These are phyloP conservation scores for Cantharis flavilabris DNA, from an alignment of 2,888 invertebrate genomes.

Conservation along the genomic window DNA sequence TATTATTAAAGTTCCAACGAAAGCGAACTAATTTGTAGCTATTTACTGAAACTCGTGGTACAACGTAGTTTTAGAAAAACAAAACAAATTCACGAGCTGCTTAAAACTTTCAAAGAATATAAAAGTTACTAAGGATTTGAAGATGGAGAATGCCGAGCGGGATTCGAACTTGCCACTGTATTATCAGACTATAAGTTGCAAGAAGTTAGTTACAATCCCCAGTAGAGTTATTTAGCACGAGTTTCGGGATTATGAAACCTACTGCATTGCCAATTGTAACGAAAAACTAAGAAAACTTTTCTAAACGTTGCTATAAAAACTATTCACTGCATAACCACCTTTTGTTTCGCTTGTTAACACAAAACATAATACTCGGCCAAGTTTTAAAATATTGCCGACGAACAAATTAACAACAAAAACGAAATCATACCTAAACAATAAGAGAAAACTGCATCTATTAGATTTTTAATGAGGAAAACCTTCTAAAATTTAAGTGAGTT, in stretches of 20 bases:
- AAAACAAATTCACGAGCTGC: constrained; percentile 27
- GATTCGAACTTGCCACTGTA: constrained; percentile 38
- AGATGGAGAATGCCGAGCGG: constrained; percentile 29
- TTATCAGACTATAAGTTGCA: constrained; percentile 40
- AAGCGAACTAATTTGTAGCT: constrained; percentile 5
- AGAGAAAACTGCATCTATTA: too few relatives aligned
- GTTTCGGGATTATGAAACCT: constrained; percentile 38
- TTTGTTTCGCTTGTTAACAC: neutral
- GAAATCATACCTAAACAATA: neutral
- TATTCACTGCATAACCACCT: neutral
- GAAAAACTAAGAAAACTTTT: constrained; percentile 20
- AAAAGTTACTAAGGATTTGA: constrained; percentile 28
- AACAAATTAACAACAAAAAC: neutral
- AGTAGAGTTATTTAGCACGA: constrained; percentile 38
- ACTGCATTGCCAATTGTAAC: constrained; percentile 36
- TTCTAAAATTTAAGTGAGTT: neutral
- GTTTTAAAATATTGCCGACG: neutral
- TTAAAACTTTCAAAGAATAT: constrained; percentile 25
- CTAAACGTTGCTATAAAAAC: constrained; percentile 18
- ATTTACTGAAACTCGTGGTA: constrained; percentile 9
- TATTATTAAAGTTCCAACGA: neutral
- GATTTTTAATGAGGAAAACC: neutral
- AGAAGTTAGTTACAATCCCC: constrained; percentile 39
- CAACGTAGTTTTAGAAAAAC: constrained; percentile 8
- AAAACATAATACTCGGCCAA: constrained; percentile 7